A percentile compares a stretch with the other conserved stretches of the same genome.
phyloP scores from a whole-genome alignment of 2,113 vertebrate species.

The Castor canadensis region DNA sequence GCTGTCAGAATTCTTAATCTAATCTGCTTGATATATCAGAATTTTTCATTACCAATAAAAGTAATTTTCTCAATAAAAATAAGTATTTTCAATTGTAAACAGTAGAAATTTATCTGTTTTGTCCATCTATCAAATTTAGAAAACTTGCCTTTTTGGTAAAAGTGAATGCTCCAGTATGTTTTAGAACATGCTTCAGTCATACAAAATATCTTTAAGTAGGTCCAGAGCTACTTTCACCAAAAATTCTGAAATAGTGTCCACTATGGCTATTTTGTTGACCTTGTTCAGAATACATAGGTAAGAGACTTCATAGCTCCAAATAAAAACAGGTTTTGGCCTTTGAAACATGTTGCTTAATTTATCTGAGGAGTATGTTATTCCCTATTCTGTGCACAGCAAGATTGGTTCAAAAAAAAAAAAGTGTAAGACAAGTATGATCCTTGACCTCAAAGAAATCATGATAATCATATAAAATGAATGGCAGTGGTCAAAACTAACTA shows the following conservation, averaged over 20 bases:
- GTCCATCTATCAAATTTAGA: slow-evolving; percentile 36
- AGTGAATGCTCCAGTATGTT: background rate
- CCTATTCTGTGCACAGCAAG: background rate
- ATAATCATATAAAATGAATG: background rate
- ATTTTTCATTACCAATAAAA: slow-evolving; percentile 36
- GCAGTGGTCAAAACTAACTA: background rate
- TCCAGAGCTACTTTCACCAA: background rate
- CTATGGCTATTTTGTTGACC: background rate
- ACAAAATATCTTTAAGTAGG: background rate
- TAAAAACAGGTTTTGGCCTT: slow-evolving; percentile 13
- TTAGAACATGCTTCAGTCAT: background rate
- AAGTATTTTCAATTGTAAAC: background rate
- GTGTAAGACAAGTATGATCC: background rate
- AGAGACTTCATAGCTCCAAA: background rate
- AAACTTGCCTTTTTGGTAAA: background rate
- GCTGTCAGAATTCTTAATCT: background rate
- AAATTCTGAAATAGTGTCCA: background rate
- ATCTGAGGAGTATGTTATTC: background rate
- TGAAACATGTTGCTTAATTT: background rate
- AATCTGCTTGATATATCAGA: slow-evolving; percentile 1
- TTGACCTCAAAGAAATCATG: background rate
- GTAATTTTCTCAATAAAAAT: slow-evolving; percentile 10
- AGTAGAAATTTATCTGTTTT: slow-evolving; percentile 8
- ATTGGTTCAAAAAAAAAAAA: background rate
- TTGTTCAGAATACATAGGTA: background rate